A percentile compares a stretch with the other conserved stretches of the same genome.
phyloP scores from a whole-genome alignment of 1,140 invertebrate species.

The Galendromus occidentalis region DNA sequence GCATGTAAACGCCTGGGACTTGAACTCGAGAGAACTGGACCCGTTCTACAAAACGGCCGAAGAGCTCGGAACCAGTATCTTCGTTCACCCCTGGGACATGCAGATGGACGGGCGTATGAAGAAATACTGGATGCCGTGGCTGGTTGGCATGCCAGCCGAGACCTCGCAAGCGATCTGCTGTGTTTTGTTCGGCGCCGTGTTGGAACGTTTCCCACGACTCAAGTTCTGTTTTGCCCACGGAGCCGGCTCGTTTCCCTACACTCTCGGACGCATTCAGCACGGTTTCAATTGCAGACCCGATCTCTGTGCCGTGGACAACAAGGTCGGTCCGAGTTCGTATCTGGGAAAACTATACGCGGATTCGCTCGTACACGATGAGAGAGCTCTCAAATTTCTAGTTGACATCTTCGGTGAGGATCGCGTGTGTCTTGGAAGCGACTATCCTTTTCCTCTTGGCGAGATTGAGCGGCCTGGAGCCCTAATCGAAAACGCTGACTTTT shows the following conservation, averaged over 20 bases:
- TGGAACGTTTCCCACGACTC: slow-evolving; percentile 31
- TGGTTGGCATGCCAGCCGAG: slow-evolving; percentile 42
- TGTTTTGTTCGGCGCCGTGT: slow-evolving; percentile 38
- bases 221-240: slow-evolving; percentile 40
- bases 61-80: slow-evolving; percentile 31
- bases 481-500: slow-evolving; percentile 25
- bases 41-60: slow-evolving; percentile 39
- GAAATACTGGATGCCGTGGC: slow-evolving; percentile 42
- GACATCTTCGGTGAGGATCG: slow-evolving; percentile 35
- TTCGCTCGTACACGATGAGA: slow-evolving; percentile 35
- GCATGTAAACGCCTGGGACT: slow-evolving; percentile 40
- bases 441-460: slow-evolving; percentile 41
- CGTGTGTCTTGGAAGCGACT: slow-evolving; percentile 38
- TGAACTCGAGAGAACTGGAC: slow-evolving; percentile 34
- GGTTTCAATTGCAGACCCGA: slow-evolving; percentile 31
- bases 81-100: slow-evolving; percentile 45
- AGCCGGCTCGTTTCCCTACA: slow-evolving; percentile 39
- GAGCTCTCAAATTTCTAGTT: slow-evolving; percentile 32
- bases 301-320: slow-evolving; percentile 34
- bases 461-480: slow-evolving; percentile 32
- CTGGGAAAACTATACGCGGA: slow-evolving; percentile 37
- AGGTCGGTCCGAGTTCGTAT: slow-evolving; percentile 28
- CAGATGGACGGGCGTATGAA: slow-evolving; percentile 30
- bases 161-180: slow-evolving; percentile 37
- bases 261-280: slow-evolving; percentile 35